Percentiles rank a stretch among this genome's conserved stretches.
These are phyloP conservation scores for Periophthalmus modestus DNA, from an alignment of 2,113 vertebrate species.

Conservation along the genomic window DNA sequence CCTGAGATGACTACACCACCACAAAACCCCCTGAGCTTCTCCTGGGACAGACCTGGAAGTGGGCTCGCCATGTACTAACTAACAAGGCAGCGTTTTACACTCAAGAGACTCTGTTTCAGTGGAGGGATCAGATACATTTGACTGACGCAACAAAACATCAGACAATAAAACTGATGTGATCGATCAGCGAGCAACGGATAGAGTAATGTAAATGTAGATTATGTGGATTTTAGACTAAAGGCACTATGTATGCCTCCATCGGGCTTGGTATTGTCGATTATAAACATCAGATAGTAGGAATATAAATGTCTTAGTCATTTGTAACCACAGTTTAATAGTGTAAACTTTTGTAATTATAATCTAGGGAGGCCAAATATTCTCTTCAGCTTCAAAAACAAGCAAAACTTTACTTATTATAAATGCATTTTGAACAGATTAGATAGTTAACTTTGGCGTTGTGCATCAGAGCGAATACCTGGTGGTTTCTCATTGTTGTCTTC, in stretches of 20 bases:
- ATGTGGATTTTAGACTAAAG: too few relatives aligned
- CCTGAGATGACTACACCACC: conserved; percentile 68
- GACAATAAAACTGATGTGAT: too few relatives aligned
- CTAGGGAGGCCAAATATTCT: not conserved
- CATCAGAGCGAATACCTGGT: conserved; percentile 29
- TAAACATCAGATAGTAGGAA: too few relatives aligned
- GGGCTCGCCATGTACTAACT: conserved; percentile 11
- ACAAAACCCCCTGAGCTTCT: conserved; percentile 63
- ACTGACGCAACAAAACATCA: too few relatives aligned
- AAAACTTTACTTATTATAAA: not conserved
- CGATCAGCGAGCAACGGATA: too few relatives aligned
- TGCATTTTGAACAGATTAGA: not conserved
- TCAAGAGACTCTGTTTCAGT: not conserved
- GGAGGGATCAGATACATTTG: not conserved
- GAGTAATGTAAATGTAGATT: too few relatives aligned
- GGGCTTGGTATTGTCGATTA: too few relatives aligned
- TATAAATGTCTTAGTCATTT: not conserved
- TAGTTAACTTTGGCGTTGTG: conserved; percentile 23
- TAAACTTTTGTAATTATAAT: not conserved
- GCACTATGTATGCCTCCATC: too few relatives aligned
- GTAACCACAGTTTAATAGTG: not conserved
- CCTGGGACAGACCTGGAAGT: conserved; percentile 69
- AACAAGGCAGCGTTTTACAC: not conserved
- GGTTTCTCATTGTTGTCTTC: conserved; percentile 81
- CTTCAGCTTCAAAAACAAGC: not conserved